Evolutionary conservation across 2,888 invertebrate species (phyloP), one percentile per base, ranked within the genome.

Genomic region (Psococerastis gibbosa): DNA sequence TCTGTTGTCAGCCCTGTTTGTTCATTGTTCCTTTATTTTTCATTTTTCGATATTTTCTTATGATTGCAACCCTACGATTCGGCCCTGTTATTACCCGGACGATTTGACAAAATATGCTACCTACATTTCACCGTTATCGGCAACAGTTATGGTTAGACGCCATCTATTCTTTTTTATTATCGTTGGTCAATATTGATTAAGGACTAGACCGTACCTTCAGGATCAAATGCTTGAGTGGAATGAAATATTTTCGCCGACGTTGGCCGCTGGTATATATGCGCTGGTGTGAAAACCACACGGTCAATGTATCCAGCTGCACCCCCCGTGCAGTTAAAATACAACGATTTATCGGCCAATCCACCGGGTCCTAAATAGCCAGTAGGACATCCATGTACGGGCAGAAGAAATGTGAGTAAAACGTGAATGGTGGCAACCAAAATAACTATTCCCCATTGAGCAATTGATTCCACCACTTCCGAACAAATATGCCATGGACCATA

Each of bases 231-330:
- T 3, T 67, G 54, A 0, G 56, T 57, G 0, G 67, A 67, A 45
- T 67, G 67, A 59, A 78, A 79, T 20, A 78, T 52, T 22, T 58
- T 52, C n/a, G 57, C 56, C 58, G 66, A 71, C 0, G 72, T 68
- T 1, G 79, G 73, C 22, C 57, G 54, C 41, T 66, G 61, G 59
- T 81, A 75, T 47, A 83, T 63, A 55, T 83, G 83, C 1, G 59
- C 55, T 0, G 66, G 52, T 1, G 76, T 75, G 48, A 85, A 68
- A 11, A 75, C 48, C 11, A 57, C 42, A 48, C 75, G 69, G 58
- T 89, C 89, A 42, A 89, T 75, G 52, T 81, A 79, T 1, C 82
- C 82, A 9, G 85, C 78, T 35, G 79, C 78, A 44, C 89, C 89
- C 0, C 80, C 88, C 1, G 85, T 85, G 55, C 88, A 89, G 59